Evolutionary conservation across 2,888 invertebrate species (phyloP).

Genomic region (Torymus texanus): DNA sequence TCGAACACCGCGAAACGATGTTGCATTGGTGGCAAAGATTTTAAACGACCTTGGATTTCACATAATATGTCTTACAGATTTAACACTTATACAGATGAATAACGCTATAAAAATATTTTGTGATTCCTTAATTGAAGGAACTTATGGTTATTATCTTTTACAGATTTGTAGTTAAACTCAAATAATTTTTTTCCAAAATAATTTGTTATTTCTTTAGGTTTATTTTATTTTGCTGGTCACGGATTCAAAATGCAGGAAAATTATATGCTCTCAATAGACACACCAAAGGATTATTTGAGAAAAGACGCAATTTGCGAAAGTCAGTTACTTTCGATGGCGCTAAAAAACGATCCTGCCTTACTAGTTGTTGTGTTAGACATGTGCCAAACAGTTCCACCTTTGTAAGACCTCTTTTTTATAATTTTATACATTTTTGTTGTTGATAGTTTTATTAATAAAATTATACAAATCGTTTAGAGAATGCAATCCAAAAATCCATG

Average conservation of each 20-base stretch:
- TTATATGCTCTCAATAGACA: slow-evolving; percentile 71
- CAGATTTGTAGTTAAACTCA: not conserved
- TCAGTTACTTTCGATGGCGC: slow-evolving; percentile 65
- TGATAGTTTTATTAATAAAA: slow-evolving; percentile 17
- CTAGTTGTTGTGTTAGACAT: slow-evolving; percentile 71
- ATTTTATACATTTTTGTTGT: not conserved
- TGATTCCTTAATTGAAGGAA: slow-evolving; percentile 64
- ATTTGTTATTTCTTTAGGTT: slow-evolving; percentile 60
- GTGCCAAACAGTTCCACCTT: slow-evolving; percentile 70
- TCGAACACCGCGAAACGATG: slow-evolving; percentile 68
- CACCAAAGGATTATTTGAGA: slow-evolving; percentile 65
- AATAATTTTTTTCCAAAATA: not conserved
- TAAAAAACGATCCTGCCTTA: slow-evolving; percentile 67
- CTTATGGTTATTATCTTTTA: slow-evolving; percentile 66
- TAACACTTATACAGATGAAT: slow-evolving; percentile 68
- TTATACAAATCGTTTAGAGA: slow-evolving; percentile 59
- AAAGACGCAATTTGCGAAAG: slow-evolving; percentile 69
- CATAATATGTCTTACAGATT: slow-evolving; percentile 68
- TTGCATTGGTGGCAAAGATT: slow-evolving; percentile 63
- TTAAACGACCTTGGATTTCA: slow-evolving; percentile 68
- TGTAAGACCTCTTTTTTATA: slow-evolving; percentile 59
- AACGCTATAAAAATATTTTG: slow-evolving; percentile 68
- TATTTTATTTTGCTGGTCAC: slow-evolving; percentile 73
- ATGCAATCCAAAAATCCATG: slow-evolving; percentile 68
- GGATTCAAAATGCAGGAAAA: slow-evolving; percentile 72